Evolutionary conservation across 2,888 invertebrate genomes (phyloP).

Genomic region (Plusia festucae): DNA sequence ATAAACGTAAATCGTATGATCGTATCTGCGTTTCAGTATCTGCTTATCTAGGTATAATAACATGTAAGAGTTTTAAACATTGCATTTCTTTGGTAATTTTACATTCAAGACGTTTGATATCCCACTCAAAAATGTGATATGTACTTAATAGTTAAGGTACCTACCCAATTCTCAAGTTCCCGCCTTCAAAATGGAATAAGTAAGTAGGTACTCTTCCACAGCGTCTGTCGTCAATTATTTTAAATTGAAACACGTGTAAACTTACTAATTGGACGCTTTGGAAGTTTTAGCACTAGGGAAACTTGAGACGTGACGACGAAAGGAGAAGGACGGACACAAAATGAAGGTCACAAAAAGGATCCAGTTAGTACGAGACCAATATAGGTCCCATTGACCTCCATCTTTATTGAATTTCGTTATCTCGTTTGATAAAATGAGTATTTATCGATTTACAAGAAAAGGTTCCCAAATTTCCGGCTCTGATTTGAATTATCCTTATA

Average conservation of each 20-base stretch:
- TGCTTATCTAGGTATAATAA: too few species aligned
- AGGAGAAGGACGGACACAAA: not conserved
- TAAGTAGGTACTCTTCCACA: not conserved
- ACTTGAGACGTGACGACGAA: not conserved
- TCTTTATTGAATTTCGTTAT: not conserved
- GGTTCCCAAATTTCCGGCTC: too few species aligned
- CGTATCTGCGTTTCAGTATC: too few species aligned
- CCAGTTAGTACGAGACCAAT: not conserved
- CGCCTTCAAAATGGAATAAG: not conserved
- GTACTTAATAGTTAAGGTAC: too few species aligned
- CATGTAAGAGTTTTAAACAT: too few species aligned
- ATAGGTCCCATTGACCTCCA: not conserved
- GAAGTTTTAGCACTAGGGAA: not conserved
- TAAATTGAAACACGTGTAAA: not conserved
- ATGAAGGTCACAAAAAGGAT: not conserved
- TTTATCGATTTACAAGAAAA: too few species aligned
- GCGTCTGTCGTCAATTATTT: not conserved
- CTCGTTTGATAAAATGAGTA: too few species aligned
- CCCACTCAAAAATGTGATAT: too few species aligned
- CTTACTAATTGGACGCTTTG: not conserved
- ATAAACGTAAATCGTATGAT: too few species aligned
- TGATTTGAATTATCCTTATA: too few species aligned
- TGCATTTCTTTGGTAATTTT: too few species aligned
- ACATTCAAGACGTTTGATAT: too few species aligned
- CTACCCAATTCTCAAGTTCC: not conserved